Evolutionary conservation across 1,140 invertebrate species (phyloP).

Genomic region (Drosophila tropicalis): DNA sequence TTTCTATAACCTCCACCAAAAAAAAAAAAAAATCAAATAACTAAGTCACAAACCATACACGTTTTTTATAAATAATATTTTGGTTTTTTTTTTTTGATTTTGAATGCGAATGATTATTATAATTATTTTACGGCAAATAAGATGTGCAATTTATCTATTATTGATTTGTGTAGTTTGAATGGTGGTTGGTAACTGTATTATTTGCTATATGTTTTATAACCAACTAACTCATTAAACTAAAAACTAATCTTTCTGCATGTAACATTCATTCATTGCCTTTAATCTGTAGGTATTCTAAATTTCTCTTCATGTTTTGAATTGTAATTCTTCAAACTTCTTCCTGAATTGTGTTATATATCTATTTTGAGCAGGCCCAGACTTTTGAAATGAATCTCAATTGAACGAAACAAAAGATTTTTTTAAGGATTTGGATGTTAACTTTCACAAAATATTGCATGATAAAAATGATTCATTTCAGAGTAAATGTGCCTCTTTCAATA

Average conservation of each 20-base stretch:
- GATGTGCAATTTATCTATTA: background rate
- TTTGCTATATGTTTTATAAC: background rate
- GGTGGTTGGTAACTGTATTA: slow-evolving; percentile 3
- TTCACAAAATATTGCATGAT: too few relatives aligned
- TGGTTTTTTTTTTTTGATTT: slow-evolving; percentile 36
- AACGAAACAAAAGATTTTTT: background rate
- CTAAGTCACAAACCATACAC: slow-evolving; percentile 20
- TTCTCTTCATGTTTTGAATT: background rate
- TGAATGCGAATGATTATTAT: slow-evolving; percentile 18
- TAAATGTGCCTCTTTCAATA: background rate
- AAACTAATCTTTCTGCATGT: slow-evolving; percentile 33
- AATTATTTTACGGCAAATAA: slow-evolving; percentile 3
- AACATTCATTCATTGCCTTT: slow-evolving; percentile 30
- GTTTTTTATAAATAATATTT: background rate
- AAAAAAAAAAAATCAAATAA: slow-evolving; percentile 16
- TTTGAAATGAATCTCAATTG: background rate
- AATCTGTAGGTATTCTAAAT: background rate
- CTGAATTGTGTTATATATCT: background rate
- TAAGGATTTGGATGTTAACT: background rate
- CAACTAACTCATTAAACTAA: background rate
- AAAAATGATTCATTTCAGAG: background rate
- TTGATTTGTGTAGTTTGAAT: background rate
- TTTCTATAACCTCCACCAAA: slow-evolving; percentile 47
- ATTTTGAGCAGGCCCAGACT: too few relatives aligned
- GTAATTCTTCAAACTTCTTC: background rate